These are phyloP conservation scores for Molorchus minor DNA, from an alignment of 2,888 invertebrate species.

Conservation along the genomic window DNA sequence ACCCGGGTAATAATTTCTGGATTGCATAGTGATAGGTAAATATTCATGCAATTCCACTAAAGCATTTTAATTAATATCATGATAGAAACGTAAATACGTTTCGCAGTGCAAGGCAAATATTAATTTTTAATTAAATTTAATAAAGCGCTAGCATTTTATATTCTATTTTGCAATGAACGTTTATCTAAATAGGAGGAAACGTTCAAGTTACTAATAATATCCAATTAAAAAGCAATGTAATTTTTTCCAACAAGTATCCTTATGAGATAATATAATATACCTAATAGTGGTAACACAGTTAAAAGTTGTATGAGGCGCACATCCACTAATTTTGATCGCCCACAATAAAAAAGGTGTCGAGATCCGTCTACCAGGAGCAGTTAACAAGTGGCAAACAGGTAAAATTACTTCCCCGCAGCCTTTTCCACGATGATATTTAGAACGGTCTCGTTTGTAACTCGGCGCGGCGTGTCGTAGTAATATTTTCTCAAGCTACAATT, in stretches of 20 bases:
- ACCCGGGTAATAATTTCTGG: too few relatives aligned
- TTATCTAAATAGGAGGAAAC: constrained; percentile 1
- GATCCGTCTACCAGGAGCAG: not conserved
- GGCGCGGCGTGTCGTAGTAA: too few relatives aligned
- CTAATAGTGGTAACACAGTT: not conserved
- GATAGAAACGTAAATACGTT: not conserved
- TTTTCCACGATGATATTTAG: constrained; percentile 22
- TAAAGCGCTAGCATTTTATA: not conserved
- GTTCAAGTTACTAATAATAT: too few relatives aligned
- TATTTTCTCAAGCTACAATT: constrained; percentile 42
- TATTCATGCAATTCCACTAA: not conserved
- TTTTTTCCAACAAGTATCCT: too few relatives aligned
- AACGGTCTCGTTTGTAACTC: constrained; percentile 33
- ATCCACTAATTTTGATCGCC: not conserved
- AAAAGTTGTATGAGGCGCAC: not conserved
- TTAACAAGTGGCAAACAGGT: constrained; percentile 12
- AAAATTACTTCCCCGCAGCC: constrained; percentile 18
- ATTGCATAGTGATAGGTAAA: not conserved
- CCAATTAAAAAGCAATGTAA: too few relatives aligned
- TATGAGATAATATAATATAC: not conserved
- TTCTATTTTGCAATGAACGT: constrained; percentile 1
- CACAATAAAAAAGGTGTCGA: not conserved
- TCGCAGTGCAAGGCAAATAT: not conserved
- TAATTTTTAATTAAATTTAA: constrained; percentile 11
- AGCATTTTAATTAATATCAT: not conserved